Evolutionary conservation across 2,113 vertebrate species (phyloP).

Genomic region (Scalopus aquaticus): DNA sequence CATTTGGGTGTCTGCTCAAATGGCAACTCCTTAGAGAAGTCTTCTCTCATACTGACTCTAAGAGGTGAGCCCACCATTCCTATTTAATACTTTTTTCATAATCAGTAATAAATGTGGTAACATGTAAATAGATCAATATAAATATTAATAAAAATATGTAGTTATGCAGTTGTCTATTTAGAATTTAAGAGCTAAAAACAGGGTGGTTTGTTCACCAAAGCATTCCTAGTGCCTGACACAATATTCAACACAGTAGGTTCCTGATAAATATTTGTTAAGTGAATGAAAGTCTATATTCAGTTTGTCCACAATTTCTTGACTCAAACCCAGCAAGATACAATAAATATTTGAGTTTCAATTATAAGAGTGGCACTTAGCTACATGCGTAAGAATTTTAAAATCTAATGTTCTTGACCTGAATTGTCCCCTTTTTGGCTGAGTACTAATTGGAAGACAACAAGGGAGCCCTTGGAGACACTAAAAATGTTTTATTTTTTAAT

Average conservation of each 20-base stretch:
- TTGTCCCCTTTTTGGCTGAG: neutral
- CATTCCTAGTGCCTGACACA: neutral
- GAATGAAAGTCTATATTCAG: neutral
- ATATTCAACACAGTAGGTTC: neutral
- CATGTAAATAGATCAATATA: too few species aligned
- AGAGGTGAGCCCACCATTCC: neutral
- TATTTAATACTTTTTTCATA: neutral
- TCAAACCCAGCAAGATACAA: constrained; percentile 15
- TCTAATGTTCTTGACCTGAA: neutral
- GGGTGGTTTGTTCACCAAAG: neutral
- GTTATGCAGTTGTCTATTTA: neutral
- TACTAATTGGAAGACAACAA: neutral
- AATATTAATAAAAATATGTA: neutral
- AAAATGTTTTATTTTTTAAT: neutral
- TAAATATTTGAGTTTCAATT: neutral
- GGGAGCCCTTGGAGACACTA: neutral
- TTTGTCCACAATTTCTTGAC: constrained; percentile 6
- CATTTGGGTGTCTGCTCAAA: constrained; percentile 6
- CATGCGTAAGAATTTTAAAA: neutral
- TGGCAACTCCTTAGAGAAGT: neutral
- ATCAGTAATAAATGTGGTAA: neutral
- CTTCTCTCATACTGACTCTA: neutral
- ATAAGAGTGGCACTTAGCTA: neutral
- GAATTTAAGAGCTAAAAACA: neutral
- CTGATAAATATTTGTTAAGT: neutral